phyloP scores from a whole-genome alignment of 2,113 vertebrate genomes.

The Barbus barbus region DNA sequence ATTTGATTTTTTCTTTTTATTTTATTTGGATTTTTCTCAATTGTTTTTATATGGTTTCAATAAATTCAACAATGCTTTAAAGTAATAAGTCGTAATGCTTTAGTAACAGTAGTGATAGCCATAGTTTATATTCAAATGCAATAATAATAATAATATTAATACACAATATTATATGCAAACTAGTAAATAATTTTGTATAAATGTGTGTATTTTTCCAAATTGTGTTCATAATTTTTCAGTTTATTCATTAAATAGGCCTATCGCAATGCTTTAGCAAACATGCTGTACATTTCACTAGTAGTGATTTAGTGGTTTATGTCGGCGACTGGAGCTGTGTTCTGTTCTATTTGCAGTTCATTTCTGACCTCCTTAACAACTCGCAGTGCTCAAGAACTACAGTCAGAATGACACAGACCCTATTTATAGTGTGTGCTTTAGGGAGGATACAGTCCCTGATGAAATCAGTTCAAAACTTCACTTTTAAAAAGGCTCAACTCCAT shows the following conservation, averaged over 20 bases:
- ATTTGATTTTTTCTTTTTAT: no score
- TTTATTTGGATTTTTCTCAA: not conserved
- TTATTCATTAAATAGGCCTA: not conserved
- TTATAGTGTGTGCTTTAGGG: slow-evolving; percentile 70
- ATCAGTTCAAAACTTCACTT: slow-evolving; percentile 59
- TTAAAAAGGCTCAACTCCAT: slow-evolving; percentile 49
- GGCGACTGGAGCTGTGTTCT: slow-evolving; percentile 57
- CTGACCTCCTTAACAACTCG: slow-evolving; percentile 72
- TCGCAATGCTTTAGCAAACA: not conserved
- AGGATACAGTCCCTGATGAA: slow-evolving; percentile 68
- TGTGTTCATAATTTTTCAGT: not conserved
- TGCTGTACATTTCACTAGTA: not conserved
- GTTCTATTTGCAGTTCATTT: slow-evolving; percentile 65
- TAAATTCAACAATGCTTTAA: no score
- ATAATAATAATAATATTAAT: no score
- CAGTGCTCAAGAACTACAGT: slow-evolving; percentile 64
- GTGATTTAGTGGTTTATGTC: slow-evolving; percentile 22
- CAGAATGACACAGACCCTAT: slow-evolving; percentile 62
- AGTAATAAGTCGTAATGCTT: no score
- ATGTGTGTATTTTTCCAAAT: not conserved
- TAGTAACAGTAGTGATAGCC: no score
- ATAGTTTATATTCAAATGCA: no score
- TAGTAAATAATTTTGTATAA: no score
- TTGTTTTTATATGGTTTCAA: no score
- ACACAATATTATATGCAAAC: no score